Percentiles rank a stretch among this genome's conserved stretches.
phyloP scores from a whole-genome alignment of 37 sponge, comb jelly and placozoan genomes.

The Halisarca cf. caerulea region DNA sequence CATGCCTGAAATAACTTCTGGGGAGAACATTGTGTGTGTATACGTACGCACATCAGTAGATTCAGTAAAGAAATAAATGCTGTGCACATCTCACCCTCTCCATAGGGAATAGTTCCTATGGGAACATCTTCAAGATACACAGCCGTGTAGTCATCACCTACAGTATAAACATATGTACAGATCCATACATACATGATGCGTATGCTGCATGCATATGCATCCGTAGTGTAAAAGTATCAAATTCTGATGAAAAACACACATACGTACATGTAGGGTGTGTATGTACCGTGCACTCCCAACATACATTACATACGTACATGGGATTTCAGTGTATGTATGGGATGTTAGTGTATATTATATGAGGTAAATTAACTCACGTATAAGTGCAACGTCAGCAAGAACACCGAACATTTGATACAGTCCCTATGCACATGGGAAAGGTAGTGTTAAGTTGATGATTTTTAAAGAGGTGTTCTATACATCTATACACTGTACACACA shows the following conservation, averaged over 20 bases:
- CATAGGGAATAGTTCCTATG: constrained; percentile 42
- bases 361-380: constrained; percentile 53
- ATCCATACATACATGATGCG: not conserved
- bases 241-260: too few species aligned
- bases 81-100: constrained; percentile 61
- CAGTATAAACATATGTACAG: not conserved
- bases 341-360: not conserved
- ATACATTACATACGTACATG: not conserved
- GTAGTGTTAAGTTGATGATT: not conserved
- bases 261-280: not conserved
- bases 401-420: constrained; percentile 93
- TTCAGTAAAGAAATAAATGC: too few species aligned
- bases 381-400: constrained; percentile 73
- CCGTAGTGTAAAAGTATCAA: too few species aligned
- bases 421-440: constrained; percentile 42
- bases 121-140: constrained; percentile 90
- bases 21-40: too few species aligned
- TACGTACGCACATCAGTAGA: too few species aligned
- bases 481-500: not conserved
- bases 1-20: too few species aligned
- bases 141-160: constrained; percentile 47
- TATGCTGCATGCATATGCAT: not conserved
- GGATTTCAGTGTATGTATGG: not conserved
- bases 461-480: not conserved
- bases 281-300: not conserved